Evolutionary conservation across 2,113 vertebrate species (phyloP).

Genomic region (Camelus dromedarius): DNA sequence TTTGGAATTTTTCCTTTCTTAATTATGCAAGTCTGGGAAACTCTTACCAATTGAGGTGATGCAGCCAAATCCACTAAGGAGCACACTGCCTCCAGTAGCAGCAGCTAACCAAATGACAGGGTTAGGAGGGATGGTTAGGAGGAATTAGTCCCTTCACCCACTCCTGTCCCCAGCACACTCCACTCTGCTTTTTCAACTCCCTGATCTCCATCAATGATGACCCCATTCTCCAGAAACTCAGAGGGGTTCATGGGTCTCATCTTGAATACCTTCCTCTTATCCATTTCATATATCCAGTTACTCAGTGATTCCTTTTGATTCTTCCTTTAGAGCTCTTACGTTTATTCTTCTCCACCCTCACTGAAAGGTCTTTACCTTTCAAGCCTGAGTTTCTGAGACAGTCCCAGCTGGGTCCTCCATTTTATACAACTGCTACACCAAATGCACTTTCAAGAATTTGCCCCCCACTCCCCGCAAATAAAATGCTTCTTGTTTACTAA

Average conservation of each 20-base stretch:
- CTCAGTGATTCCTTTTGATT: neutral
- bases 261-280: neutral
- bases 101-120: neutral
- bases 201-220: neutral
- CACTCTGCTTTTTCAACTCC: neutral
- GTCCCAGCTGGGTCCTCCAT: neutral
- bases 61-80: neutral
- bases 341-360: neutral
- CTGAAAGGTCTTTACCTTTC: neutral
- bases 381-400: neutral
- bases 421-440: neutral
- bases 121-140: neutral
- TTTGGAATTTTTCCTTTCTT: neutral
- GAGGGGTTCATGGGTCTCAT: neutral
- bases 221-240: neutral
- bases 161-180: neutral
- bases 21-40: conserved; percentile 4
- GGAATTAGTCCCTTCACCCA: neutral
- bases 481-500: neutral
- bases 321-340: neutral
- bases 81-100: neutral
- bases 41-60: neutral
- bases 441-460: neutral
- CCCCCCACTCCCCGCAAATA: neutral
- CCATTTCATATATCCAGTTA: neutral